Evolutionary conservation across 2,797 vertebrate genomes (phyloP).

Genomic region (Fistularia commersonii): DNA sequence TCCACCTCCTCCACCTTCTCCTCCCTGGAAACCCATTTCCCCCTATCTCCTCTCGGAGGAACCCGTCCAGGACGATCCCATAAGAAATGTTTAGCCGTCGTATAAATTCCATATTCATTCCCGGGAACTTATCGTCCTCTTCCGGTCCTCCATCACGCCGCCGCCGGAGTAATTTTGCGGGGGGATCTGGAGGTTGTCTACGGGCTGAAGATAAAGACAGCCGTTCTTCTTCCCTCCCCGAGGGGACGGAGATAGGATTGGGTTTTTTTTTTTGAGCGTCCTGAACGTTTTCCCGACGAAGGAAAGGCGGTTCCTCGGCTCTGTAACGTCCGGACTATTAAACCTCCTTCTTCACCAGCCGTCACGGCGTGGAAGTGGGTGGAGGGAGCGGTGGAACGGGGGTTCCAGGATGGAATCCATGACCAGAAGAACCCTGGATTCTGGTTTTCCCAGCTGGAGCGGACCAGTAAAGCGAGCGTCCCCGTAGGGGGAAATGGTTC

Average conservation of each 20-base stretch:
- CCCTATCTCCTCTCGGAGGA: neutral
- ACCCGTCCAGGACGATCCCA: constrained; percentile 9
- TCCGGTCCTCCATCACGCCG: constrained; percentile 67
- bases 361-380: too few species aligned
- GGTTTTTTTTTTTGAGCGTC: constrained; percentile 42
- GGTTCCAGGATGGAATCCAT: too few species aligned
- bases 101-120: constrained; percentile 67
- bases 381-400: too few species aligned
- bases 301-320: too few species aligned
- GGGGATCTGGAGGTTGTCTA: constrained; percentile 59
- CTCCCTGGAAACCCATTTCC: neutral
- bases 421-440: too few species aligned
- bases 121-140: constrained; percentile 65
- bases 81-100: constrained; percentile 55
- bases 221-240: constrained; percentile 17
- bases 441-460: too few species aligned
- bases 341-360: too few species aligned
- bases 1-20: neutral
- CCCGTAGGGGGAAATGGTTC: too few species aligned
- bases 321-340: too few species aligned
- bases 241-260: constrained; percentile 44
- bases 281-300: too few species aligned
- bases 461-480: too few species aligned
- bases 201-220: constrained; percentile 66
- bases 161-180: constrained; percentile 71